Evolutionary conservation across 2,888 invertebrate genomes (phyloP), one percentile per base, ranked within the genome.

Genomic region (Eulithis testata): DNA sequence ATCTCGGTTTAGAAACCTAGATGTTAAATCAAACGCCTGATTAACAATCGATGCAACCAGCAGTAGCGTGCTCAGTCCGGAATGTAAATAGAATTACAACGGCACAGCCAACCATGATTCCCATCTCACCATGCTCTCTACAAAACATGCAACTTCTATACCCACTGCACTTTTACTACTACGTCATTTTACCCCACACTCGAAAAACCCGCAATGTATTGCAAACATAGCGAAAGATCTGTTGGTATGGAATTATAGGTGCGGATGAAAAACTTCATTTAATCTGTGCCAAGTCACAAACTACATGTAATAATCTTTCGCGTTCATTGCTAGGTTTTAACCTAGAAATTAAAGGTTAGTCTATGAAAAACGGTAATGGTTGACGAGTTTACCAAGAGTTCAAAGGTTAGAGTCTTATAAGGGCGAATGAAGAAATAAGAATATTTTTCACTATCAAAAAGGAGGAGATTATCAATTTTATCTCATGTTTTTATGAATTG

Each of bases 61-160:
- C 67, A 67, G 40, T 73, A 69, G 73, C 73, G 73, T 73, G 73
- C 69, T 66, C 60, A 60, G 65, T 14, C 64, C 85, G 87, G 87
- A 74, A 75, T 75, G 74, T 74, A 88, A 88, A 87, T 86, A 87
- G 86, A 86, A 85, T 81, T 78, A 82, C 82, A 84, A 76, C 81
- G 82, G 81, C 72, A 74, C 76, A 76, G 72, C 76, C 76, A 77
- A 76, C 74, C 77, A 70, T 72, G 76, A 76, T 65, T 71, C 71
- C 64, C 65, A 51, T 58, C 58, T 37, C 54, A 70, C 78, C 71
- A 76, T 68, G 73, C 65, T 64, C 55, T 43, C 44, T 12, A 57
- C 51, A 52, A 66, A 53, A 53, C 45, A 21, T 11, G 51, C 50
- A 40, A 47, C 44, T 62, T 58, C 43, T 40, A 53, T 11, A 56